Evolutionary conservation across 2,888 invertebrate species (phyloP), one percentile per base, ranked within the genome.

Genomic region (Polydrusus tereticollis): DNA sequence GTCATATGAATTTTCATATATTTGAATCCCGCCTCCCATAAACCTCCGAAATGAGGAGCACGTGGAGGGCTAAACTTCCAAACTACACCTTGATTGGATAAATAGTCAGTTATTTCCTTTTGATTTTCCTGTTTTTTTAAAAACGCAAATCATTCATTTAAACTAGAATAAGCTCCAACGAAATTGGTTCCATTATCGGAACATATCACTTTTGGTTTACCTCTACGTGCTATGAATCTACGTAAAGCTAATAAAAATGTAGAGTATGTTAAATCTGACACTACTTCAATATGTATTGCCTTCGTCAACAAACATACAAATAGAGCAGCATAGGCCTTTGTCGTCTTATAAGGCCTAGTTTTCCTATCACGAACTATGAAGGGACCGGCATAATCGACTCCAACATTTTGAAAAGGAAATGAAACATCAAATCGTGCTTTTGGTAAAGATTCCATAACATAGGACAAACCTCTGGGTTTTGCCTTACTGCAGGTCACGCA

Each of bases 11-110:
- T 71, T 75, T 85, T 84, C 2, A 78, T 68, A 0, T 78, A 78
- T 52, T 80, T 82, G 7, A 84, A 78, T 6, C 78, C 80, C 1
- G 81, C 78, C 67, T 84, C 84, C 82, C 82, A 83, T 14, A 83
- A 45, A 12, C 83, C 83, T 5, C 83, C 83, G 58, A 81, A 80
- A 60, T 82, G 77, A 1, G 82, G 82, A 1, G 80, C 74, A 26
- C 62, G 36, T 5, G 83, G 77, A 1, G 82, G 81, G 52, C 79
- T 82, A 69, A 82, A 83, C 26, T 79, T 70, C 83, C 82, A 83
- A 7, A 67, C 36, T 14, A 76, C 73, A 14, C 64, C 74, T 29
- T 62, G 21, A n/a, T 41, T 23, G 6, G 57, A 26, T 14, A 33
- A 10, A 21, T 26, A 29, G 29, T 66, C 52, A 18, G 1, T 0